Base-by-base conservation (phyloP, 2,797 vertebrate genomes). In the Sebastes nivosus region DNA sequence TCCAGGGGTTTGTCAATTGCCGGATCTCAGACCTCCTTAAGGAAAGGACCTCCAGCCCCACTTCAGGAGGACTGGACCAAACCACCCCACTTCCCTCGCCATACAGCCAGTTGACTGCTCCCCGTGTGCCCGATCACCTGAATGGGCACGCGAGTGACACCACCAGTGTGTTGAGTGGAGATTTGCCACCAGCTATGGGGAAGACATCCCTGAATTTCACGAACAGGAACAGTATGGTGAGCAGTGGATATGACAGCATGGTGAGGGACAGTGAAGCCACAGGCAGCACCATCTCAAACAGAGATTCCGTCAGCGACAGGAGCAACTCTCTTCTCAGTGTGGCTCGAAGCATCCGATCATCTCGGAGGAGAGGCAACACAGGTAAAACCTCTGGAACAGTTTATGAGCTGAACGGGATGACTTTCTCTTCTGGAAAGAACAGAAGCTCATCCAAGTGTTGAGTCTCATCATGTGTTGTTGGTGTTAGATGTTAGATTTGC, bases 221-320 rank as follows among this genome's bases (percentile, higher is more conserved):
- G 0, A 92, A 94, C 89, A 86, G 95, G 83, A 94, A 96, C 94
- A 99, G 98, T 0, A 93, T 96, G 16, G 97, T 98, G 72, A 99
- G 98, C 95, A 99, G 99, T 0, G 98, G 98, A 29, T 99, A 99
- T 0, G 98, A 98, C 93, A 99, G 98, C 94, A 96, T 99, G 96
- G 91, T 98, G 73, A 95, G 98, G 63, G 98, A 99, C 95, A 98
- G 98, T 1, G 98, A 99, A 90, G 97, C 97, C 3, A 98, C 97
- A 0, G 97, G 96, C 8, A 98, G 98, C 0, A 95, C 96, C 29
- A 96, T 95, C 24, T 99, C 98, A 0, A 96, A 96, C 1, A 95
- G 98, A 87, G 97, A 98, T 73, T 99, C 98, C n/a, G 96, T 96
- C 91, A 98, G 98, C 0, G 97, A 99, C 93, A 96, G 97, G 88